These are phyloP conservation scores for Grus americana DNA, from an alignment of 2,113 vertebrate species.

Conservation along the genomic window DNA sequence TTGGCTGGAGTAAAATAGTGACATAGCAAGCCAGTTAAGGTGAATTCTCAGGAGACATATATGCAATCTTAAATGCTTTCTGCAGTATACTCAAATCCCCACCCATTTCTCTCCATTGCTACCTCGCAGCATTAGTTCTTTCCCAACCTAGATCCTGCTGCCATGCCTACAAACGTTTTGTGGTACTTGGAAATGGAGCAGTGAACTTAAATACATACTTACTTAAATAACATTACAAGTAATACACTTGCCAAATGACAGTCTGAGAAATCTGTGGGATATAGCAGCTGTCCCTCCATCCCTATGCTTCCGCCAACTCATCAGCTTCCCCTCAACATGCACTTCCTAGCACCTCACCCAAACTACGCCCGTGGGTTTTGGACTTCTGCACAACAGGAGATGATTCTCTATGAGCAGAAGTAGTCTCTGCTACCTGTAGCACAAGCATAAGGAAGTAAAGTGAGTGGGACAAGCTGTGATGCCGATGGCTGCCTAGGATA, in stretches of 20 bases:
- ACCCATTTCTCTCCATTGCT: neutral
- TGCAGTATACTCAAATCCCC: neutral
- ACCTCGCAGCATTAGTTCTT: neutral
- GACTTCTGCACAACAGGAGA: neutral
- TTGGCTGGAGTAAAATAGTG: neutral
- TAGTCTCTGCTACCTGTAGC: neutral
- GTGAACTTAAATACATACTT: neutral
- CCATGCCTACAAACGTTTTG: neutral
- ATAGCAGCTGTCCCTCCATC: neutral
- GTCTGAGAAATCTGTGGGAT: neutral
- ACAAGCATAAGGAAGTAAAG: neutral
- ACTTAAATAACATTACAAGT: neutral
- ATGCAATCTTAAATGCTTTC: neutral
- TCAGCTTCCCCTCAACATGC: neutral
- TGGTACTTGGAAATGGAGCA: neutral
- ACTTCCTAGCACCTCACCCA: neutral
- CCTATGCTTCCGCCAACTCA: neutral
- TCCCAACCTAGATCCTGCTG: neutral
- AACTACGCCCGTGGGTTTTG: accelerated
- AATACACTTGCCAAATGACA: neutral
- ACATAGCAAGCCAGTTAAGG: neutral
- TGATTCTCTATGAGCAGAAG: neutral
- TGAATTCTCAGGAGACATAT: neutral
- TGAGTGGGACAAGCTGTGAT: neutral
- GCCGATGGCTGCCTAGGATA: neutral